A percentile compares a stretch with the other conserved stretches of the same genome.
Evolutionary conservation across 37 sponge, comb jelly and placozoan genomes (phyloP).

Genomic region (Petrosia ficiformis): DNA sequence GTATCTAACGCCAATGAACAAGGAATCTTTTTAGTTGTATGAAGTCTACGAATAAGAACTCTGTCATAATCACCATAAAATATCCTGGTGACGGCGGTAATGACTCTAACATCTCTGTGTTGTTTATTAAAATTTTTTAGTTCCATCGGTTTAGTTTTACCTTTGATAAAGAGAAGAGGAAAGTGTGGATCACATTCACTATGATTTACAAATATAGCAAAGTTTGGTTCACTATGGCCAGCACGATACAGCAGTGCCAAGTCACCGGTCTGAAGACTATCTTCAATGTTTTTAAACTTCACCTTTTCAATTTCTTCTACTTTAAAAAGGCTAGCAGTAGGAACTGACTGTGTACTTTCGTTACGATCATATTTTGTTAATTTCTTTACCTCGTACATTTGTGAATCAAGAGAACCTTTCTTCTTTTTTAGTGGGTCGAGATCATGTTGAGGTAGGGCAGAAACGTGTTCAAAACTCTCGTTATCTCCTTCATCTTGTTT

Average conservation of each 20-base stretch:
- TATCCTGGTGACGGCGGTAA: conserved; percentile 61
- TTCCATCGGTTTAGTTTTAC: conserved; percentile 59
- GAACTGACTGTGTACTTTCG: not conserved
- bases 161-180: conserved; percentile 59
- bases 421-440: not conserved
- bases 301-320: conserved; percentile 7
- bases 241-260: conserved; percentile 52
- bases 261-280: conserved; percentile 41
- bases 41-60: conserved; percentile 34
- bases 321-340: not conserved
- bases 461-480: no score
- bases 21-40: not conserved
- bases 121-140: conserved; percentile 21
- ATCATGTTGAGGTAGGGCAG: not conserved
- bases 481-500: no score
- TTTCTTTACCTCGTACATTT: not conserved
- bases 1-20: not conserved
- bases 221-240: conserved; percentile 32
- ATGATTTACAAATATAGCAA: conserved; percentile 49
- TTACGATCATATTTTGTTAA: not conserved
- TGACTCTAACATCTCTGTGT: conserved; percentile 22
- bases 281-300: conserved; percentile 28
- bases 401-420: not conserved
- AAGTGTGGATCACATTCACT: conserved; percentile 32
- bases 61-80: conserved; percentile 64